phyloP scores from a whole-genome alignment of 1,140 invertebrate species.

The Drosophila biarmipes region DNA sequence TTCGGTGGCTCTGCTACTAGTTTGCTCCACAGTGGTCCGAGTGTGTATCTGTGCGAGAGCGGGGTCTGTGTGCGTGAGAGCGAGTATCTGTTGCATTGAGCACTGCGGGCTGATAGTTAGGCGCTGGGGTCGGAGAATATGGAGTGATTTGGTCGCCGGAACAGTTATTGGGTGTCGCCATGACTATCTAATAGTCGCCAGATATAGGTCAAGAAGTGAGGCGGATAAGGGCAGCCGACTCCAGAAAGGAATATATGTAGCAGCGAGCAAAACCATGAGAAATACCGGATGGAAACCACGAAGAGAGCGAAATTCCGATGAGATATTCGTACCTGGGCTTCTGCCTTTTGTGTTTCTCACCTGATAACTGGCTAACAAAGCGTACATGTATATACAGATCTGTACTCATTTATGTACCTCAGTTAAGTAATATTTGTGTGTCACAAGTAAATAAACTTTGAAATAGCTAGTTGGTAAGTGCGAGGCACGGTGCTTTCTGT shows the following conservation, averaged over 20 bases:
- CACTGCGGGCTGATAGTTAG: conserved; percentile 3
- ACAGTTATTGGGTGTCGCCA: conserved; percentile 10
- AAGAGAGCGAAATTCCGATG: conserved; percentile 33
- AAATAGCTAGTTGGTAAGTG: background rate
- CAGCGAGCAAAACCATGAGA: background rate
- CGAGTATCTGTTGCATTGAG: conserved; percentile 1
- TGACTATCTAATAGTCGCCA: conserved; percentile 42
- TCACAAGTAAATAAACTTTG: conserved; percentile 4
- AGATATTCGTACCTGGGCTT: conserved; percentile 19
- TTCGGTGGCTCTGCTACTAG: background rate
- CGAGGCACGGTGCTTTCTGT: background rate
- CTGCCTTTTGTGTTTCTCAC: background rate
- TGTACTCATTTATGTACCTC: conserved; percentile 8
- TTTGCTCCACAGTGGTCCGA: background rate
- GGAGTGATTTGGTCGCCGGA: background rate
- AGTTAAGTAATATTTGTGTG: conserved; percentile 13
- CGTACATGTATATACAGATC: conserved; percentile 9
- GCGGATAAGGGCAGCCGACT: conserved; percentile 1
- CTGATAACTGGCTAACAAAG: conserved; percentile 40
- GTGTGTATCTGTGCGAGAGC: conserved; percentile 12
- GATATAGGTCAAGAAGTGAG: conserved; percentile 30
- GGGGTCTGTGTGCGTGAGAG: conserved; percentile 6
- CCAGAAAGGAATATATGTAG: background rate
- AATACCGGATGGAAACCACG: background rate
- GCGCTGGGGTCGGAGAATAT: conserved; percentile 2